Percentiles rank a stretch among this genome's conserved stretches.
These are phyloP conservation scores for Halichondria panicea DNA, from an alignment of 37 sponge, comb jelly and placozoan species.

Conservation along the genomic window DNA sequence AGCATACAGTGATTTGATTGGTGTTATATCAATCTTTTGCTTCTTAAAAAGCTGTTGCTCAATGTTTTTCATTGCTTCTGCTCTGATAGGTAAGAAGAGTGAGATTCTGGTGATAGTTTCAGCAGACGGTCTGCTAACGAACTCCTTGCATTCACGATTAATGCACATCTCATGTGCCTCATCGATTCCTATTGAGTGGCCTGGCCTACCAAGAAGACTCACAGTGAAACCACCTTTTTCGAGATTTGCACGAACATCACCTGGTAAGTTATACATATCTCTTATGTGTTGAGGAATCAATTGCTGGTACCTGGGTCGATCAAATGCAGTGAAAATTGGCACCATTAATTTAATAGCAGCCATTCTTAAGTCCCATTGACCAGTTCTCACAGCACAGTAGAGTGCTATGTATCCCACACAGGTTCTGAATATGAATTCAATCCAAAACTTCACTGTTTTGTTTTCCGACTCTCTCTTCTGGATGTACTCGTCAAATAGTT, in stretches of 20 bases:
- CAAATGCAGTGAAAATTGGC: constrained; percentile 31
- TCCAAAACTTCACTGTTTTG: constrained; percentile 35
- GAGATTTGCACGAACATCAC: neutral
- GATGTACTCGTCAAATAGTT: neutral
- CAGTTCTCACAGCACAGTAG: constrained; percentile 17
- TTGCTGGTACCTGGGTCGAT: constrained; percentile 10
- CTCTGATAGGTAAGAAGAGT: neutral
- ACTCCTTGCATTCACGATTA: constrained; percentile 22
- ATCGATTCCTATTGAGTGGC: constrained; percentile 30
- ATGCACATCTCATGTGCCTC: constrained; percentile 57
- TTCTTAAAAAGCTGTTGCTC: neutral
- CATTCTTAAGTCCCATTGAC: constrained; percentile 28
- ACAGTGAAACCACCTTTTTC: constrained; percentile 19
- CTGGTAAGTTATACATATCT: constrained; percentile 10
- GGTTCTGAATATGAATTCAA: constrained; percentile 14
- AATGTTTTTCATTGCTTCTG: constrained; percentile 5
- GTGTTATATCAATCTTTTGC: neutral
- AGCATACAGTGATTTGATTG: neutral
- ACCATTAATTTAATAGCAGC: constrained; percentile 33
- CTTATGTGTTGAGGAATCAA: constrained; percentile 17
- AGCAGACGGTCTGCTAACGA: constrained; percentile 6
- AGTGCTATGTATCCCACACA: constrained; percentile 16
- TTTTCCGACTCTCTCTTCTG: neutral
- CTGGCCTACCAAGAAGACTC: constrained; percentile 10
- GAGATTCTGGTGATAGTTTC: constrained; percentile 1